Conservation (phyloP, 1,140 invertebrate genomes). For the Harlomillsia oculata region DNA sequence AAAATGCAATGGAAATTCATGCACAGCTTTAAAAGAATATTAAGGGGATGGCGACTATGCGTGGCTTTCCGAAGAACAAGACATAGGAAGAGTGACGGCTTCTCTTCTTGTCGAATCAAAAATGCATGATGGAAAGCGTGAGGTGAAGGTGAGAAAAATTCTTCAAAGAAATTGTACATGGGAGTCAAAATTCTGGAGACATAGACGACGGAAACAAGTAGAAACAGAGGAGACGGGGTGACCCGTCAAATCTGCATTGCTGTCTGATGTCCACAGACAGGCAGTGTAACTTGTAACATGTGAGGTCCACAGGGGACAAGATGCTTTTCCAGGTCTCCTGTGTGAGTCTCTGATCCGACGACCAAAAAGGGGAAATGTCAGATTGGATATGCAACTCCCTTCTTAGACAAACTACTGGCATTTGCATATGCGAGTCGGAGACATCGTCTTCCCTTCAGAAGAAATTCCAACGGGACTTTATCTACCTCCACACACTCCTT, state of each 20-base stretch:
- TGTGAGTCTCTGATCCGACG: background rate
- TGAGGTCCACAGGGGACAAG: no score
- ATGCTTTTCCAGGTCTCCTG: background rate
- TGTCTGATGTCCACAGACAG: constrained; percentile 5
- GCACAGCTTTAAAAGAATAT: no score
- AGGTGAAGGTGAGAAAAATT: no score
- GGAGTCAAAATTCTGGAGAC: background rate
- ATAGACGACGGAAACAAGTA: background rate
- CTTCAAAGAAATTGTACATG: no score
- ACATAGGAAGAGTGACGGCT: no score
- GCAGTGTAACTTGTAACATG: background rate
- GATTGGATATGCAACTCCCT: constrained; percentile 15
- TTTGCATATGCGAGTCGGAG: constrained; percentile 6
- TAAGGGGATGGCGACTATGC: no score
- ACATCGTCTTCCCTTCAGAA: background rate
- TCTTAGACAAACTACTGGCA: constrained; percentile 1
- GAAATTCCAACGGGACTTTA: constrained; percentile 11
- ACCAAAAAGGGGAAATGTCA: constrained; percentile 14
- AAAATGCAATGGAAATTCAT: no score
- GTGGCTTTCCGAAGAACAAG: no score
- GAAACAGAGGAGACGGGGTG: constrained; percentile 1
- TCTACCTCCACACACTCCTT: constrained; percentile 9
- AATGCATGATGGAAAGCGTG: no score
- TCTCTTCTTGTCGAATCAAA: no score
- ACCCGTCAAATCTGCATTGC: constrained; percentile 15